Evolutionary conservation across 2,797 vertebrate genomes (phyloP), one percentile per base, ranked within the genome.

Genomic region (Spinus pinus): DNA sequence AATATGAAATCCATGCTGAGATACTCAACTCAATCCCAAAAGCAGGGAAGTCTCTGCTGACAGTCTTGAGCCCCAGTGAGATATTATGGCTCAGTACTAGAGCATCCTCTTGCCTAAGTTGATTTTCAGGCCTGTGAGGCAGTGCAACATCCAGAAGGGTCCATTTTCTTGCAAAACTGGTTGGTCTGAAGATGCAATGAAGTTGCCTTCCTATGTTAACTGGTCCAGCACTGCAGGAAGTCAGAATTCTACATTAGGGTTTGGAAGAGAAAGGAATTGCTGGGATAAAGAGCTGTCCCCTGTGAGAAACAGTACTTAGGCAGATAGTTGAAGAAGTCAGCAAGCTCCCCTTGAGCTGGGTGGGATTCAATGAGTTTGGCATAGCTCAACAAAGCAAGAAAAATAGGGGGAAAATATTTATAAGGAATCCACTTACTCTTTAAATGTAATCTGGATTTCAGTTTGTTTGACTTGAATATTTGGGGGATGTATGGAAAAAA

Each of bases 31-130:
- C 44, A 64, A 31, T 10, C 49, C 22, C 73, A 39, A 72, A 84
- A 57, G 7, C 47, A 81, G 5, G 3, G 23, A 82, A 64, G 10
- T 51, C 14, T 85, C 72, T 70, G 15, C 10, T 82, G 46, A 22
- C 9, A 33, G 4, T 42, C 60, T 58, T 3, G 0, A 1, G 5
- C 20, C 25, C 49, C 35, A 46, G 35, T 28, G 46, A 37, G 33
- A 57, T 19, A 27, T 19, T 77, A 33, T 4, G 14, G 22, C 42
- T 70, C 21, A 69, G 65, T 39, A 50, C 20, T 3, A 13, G 44
- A 78, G 10, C 18, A 49, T 62, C 11, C 25, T 27, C 3, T 56
- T 54, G 13, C 44, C 86, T 30, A 65, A 58, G 46, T 7, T 62
- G 31, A 31, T 82, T 75, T 79, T 65, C 47, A 82, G 44, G 30